Conservation (phyloP, 2,888 invertebrate species). For the Dryococelus australis region DNA sequence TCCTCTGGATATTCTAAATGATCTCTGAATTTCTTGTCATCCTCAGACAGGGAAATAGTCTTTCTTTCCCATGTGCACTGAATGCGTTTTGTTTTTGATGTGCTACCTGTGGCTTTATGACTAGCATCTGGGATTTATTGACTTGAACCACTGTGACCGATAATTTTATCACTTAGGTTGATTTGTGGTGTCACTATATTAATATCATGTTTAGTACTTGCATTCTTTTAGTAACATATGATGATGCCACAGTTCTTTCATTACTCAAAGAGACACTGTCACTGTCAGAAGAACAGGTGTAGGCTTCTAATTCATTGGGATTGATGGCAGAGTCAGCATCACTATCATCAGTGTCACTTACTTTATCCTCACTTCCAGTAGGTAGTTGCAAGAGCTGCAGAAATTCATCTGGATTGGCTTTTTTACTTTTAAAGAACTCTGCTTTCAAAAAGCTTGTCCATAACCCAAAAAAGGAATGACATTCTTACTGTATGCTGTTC, state of each 20-base stretch:
- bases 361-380: conserved; percentile 7
- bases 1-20: no score
- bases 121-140: no score
- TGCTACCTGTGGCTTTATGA: no score
- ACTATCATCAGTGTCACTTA: background rate
- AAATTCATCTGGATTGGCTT: background rate
- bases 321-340: conserved; percentile 11
- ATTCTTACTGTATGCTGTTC: background rate
- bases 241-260: background rate
- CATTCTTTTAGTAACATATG: background rate
- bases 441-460: background rate
- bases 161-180: background rate
- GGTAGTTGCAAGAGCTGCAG: conserved; percentile 3
- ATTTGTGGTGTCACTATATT: conserved; percentile 4
- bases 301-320: conserved; percentile 18
- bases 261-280: background rate
- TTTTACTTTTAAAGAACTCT: background rate
- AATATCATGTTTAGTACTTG: background rate
- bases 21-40: background rate
- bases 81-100: no score
- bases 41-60: no score
- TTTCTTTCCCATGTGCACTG: no score
- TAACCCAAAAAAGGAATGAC: background rate
- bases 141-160: no score
- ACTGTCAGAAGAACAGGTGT: background rate